Evolutionary conservation across 2,888 invertebrate species (phyloP).

Genomic region (Lithophane semibrunnea): DNA sequence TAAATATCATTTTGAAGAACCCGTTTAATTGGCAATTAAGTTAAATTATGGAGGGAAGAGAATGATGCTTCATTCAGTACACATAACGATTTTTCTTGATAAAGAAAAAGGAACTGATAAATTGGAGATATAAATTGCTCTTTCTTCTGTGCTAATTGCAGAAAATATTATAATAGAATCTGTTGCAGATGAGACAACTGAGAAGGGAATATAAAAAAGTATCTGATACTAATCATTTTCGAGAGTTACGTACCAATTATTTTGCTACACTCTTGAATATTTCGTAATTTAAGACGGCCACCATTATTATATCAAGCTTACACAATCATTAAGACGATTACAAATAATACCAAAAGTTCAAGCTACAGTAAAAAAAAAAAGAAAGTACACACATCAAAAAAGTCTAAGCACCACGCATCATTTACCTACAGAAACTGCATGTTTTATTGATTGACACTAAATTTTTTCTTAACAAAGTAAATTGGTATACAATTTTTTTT

Average conservation of each 20-base stretch:
- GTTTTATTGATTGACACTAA: too few species aligned
- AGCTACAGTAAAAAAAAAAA: neutral
- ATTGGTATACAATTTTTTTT: too few species aligned
- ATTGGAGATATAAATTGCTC: slow-evolving; percentile 5
- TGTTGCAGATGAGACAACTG: neutral
- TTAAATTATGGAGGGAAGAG: slow-evolving; percentile 14
- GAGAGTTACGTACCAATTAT: slow-evolving; percentile 4
- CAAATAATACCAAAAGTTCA: neutral
- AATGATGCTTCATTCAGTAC: slow-evolving; percentile 19
- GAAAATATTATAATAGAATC: slow-evolving; percentile 9
- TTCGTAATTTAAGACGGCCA: neutral
- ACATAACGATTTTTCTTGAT: slow-evolving; percentile 18
- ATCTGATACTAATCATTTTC: slow-evolving; percentile 15
- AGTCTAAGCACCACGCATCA: too few species aligned
- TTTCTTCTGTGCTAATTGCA: slow-evolving; percentile 17
- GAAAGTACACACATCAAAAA: too few species aligned
- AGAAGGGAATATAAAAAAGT: neutral
- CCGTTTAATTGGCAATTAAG: slow-evolving; percentile 57
- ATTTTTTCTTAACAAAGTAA: too few species aligned
- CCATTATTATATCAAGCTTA: neutral
- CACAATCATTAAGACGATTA: neutral
- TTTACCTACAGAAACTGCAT: too few species aligned
- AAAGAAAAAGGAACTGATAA: neutral
- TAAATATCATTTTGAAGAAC: slow-evolving; percentile 32
- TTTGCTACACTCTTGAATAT: neutral